Evolutionary conservation across 2,888 invertebrate genomes (phyloP), one percentile per base, ranked within the genome.

Genomic region (Drosophila flavopinicola): DNA sequence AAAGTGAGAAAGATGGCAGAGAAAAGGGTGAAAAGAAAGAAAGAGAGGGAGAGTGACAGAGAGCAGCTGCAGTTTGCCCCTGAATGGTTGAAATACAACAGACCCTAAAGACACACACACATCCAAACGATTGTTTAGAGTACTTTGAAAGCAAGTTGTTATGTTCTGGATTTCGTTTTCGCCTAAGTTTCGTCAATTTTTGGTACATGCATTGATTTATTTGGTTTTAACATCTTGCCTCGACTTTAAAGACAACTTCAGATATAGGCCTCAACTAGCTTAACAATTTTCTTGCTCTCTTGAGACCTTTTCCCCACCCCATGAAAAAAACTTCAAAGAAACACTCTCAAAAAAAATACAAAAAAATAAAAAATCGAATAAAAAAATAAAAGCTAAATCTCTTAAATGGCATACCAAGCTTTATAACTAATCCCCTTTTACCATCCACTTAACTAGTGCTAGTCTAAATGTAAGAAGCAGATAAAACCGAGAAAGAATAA

Each of bases 401-500:
- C 68, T 68, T 65, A 60, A 76, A 76, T 68, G 57, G 68, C 68
- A 65, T 73, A 72, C 56, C 52, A 66, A 73, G 75, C 75, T 65
- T 72, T 75, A 77, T 74, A 77, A 77, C 69, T 70, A 74, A 68
- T 51, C 57, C 77, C 78, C 70, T 74, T 76, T 77, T 77, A 75
- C 75, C 75, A 76, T 76, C 75, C 77, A 85, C 77, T 85, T 73
- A 71, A 68, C 49, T 75, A 73, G 72, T 59, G 73, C 72, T 75
- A 75, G 73, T 76, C 44, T 60, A 59, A 61, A 27, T 66, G 38
- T 75, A 67, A 76, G 63, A 61, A 56, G 44, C 69, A 33, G 39
- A 60, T 33, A 27, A 53, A 42, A n/a, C n/a, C n/a, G n/a, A n/a
- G n/a, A n/a, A n/a, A n/a, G n/a, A n/a, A n/a, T n/a, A n/a, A n/a